Evolutionary conservation across 2,113 vertebrate genomes (phyloP).

Genomic region (Lamprotornis superbus): DNA sequence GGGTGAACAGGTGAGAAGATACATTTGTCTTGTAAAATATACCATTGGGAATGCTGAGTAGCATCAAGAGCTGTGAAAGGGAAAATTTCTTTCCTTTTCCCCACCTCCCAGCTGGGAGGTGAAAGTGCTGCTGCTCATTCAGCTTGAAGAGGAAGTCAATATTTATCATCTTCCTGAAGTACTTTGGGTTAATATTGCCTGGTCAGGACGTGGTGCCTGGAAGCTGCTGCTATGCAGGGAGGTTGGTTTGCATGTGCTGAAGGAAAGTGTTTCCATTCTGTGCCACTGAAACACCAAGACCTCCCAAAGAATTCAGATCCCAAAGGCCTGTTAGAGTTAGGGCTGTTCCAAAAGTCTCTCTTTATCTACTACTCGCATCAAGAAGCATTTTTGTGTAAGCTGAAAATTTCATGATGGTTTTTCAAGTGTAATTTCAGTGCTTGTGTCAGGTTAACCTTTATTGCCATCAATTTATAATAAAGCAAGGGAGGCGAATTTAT

Average conservation of each 20-base stretch:
- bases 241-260: neutral
- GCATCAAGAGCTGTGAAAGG: neutral
- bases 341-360: neutral
- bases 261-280: neutral
- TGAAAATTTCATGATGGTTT: neutral
- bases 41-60: accelerated
- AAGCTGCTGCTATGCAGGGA: neutral
- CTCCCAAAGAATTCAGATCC: neutral
- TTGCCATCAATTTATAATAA: neutral
- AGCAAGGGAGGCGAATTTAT: neutral
- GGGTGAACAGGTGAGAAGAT: constrained; percentile 91
- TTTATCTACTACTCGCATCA: neutral
- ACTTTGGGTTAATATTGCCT: neutral
- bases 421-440: neutral
- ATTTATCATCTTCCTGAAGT: neutral
- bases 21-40: neutral
- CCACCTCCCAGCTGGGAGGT: neutral
- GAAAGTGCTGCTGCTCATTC: constrained; percentile 3
- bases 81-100: neutral
- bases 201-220: neutral
- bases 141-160: neutral
- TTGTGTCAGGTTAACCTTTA: neutral
- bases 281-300: neutral
- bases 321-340: neutral
- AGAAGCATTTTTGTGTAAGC: neutral